Evolutionary conservation across 1,140 invertebrate genomes (phyloP).

Genomic region (Dysdera silvatica): DNA sequence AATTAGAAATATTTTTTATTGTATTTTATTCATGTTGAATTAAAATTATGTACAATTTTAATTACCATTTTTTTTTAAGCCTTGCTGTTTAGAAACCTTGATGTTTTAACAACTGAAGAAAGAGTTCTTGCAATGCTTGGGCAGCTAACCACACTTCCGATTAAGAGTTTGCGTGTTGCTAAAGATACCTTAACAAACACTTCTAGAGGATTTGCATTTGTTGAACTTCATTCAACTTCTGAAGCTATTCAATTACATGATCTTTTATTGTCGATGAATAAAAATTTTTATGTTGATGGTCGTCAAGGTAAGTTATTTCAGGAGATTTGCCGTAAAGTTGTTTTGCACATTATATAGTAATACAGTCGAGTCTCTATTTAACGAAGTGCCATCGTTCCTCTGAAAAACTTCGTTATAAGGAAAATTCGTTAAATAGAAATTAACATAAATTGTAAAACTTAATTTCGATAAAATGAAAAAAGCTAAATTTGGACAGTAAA

Average conservation of each 20-base stretch:
- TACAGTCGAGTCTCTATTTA: too few relatives aligned
- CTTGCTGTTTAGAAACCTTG: slow-evolving; percentile 73
- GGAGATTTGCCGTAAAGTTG: too few relatives aligned
- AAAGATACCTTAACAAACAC: slow-evolving; percentile 69
- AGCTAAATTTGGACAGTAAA: too few relatives aligned
- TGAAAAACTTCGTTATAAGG: too few relatives aligned
- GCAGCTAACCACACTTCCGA: slow-evolving; percentile 53
- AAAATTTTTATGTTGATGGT: slow-evolving; percentile 33
- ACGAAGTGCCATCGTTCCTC: too few relatives aligned
- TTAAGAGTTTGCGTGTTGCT: slow-evolving; percentile 69
- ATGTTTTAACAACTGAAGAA: slow-evolving; percentile 76
- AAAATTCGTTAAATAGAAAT: too few relatives aligned
- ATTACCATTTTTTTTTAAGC: slow-evolving; percentile 36
- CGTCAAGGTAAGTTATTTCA: slow-evolving; percentile 19
- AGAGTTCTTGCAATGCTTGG: slow-evolving; percentile 61
- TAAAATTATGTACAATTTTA: too few relatives aligned
- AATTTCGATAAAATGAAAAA: too few relatives aligned
- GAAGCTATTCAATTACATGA: slow-evolving; percentile 65
- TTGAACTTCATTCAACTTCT: slow-evolving; percentile 58
- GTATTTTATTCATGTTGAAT: too few relatives aligned
- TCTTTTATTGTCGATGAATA: slow-evolving; percentile 46
- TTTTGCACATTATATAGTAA: too few relatives aligned
- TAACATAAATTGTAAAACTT: too few relatives aligned
- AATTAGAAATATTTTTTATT: too few relatives aligned
- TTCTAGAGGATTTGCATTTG: slow-evolving; percentile 71